phyloP scores from a whole-genome alignment of 2,888 invertebrate species.

The Schizaphis graminum region DNA sequence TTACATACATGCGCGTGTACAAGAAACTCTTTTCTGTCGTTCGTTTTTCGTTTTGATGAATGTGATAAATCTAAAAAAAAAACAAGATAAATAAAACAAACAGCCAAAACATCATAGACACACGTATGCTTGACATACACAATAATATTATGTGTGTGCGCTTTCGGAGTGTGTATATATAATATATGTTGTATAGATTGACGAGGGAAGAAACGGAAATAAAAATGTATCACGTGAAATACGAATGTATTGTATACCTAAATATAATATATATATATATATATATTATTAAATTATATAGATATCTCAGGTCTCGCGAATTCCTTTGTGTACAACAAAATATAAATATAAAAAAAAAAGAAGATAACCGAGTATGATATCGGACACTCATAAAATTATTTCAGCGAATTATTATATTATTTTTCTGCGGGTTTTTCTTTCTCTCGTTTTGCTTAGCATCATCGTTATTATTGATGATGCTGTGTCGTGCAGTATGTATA shows the following conservation, averaged over 20 bases:
- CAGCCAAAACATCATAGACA: constrained; percentile 35
- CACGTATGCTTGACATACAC: neutral
- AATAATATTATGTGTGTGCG: neutral
- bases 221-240: constrained; percentile 13
- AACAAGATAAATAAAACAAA: constrained; percentile 1
- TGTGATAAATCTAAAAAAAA: constrained; percentile 40
- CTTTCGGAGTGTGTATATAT: neutral
- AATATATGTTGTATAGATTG: neutral
- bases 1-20: neutral
- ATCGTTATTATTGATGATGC: constrained; percentile 55
- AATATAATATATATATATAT: neutral
- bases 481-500: neutral
- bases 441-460: constrained; percentile 26
- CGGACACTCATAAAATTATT: constrained; percentile 46
- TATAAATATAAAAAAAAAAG: neutral
- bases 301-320: neutral
- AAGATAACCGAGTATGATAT: neutral
- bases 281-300: neutral
- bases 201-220: constrained; percentile 35
- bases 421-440: constrained; percentile 19
- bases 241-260: neutral
- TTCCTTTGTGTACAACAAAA: neutral
- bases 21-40: neutral
- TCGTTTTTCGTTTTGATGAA: constrained; percentile 37
- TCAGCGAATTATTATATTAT: constrained; percentile 41